Base-by-base conservation (phyloP, 2,888 invertebrate species). In the Troglohyphantes excavatus region DNA sequence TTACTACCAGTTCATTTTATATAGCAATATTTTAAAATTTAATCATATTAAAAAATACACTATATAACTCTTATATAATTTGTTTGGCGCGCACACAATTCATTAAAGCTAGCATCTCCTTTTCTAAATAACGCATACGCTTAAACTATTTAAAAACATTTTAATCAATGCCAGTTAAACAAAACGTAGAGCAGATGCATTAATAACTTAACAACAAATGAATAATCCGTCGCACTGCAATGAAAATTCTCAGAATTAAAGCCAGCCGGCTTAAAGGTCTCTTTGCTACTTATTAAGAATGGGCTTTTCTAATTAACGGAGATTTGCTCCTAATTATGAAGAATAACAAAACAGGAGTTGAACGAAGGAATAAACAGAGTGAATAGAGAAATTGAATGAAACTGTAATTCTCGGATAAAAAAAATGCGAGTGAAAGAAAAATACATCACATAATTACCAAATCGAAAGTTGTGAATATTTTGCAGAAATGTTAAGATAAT, bases 221-320 rank as follows among this genome's bases (percentile, higher is more conserved):
- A 53, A 53, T 53, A 53, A 53, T n/a, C 17, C 53, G n/a, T 53
- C 53, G n/a, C 53, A 53, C 5, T 53, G 53, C n/a, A 13, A 13
- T 53, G 53, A 53, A 53, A 17, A 53, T 53, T 53, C 17, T n/a
- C 53, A 17, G 5, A 53, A n/a, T 39, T 53, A 17, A 53, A 53
- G 13, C 53, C n/a, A 53, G 17, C 0, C 5, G 17, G 53, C 53
- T 53, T 53, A n/a, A 53, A n/a, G 53, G 53, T 53, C 53, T n/a
- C 39, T 53, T 53, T 53, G 53, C 53, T 53, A 53, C 53, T 53
- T 53, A 53, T 53, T 53, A 11, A 13, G 17, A 53, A 53, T 53
- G 53, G n/a, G 53, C 53, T 53, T 53, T n/a, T 53, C n/a, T 11
- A 53, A 53, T 53, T 53, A 53, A 53, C 53, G 53, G n/a, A 53